Evolutionary conservation across 1,140 invertebrate species (phyloP).

Genomic region (Epicauta chinensis): DNA sequence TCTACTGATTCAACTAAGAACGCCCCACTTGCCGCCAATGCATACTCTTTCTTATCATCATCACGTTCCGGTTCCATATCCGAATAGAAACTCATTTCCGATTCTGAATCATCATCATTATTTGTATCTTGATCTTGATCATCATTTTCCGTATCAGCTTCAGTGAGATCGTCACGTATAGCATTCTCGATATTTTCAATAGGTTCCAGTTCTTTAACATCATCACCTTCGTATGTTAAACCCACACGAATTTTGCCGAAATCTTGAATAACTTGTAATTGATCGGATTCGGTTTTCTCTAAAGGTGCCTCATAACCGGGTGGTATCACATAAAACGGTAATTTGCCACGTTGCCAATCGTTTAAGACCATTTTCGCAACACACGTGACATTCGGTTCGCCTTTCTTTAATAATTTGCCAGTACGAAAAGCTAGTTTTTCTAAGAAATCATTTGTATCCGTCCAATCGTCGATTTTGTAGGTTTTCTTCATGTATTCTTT

Average conservation of each 20-base stretch:
- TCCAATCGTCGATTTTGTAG: constrained; percentile 82
- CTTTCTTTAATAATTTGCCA: constrained; percentile 92
- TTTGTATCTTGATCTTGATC: constrained; percentile 23
- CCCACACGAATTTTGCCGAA: constrained; percentile 74
- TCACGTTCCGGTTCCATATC: constrained; percentile 50
- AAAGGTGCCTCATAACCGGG: constrained; percentile 63
- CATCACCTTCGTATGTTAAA: constrained; percentile 63
- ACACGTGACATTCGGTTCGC: constrained; percentile 85
- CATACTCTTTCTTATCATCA: constrained; percentile 20
- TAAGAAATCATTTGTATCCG: constrained; percentile 79
- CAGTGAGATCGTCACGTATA: constrained; percentile 46
- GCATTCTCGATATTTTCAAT: constrained; percentile 46
- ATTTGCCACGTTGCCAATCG: constrained; percentile 96
- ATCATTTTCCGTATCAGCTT: constrained; percentile 34
- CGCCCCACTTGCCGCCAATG: constrained; percentile 22
- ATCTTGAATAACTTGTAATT: constrained; percentile 62
- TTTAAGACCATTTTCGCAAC: constrained; percentile 95
- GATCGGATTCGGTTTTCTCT: constrained; percentile 34
- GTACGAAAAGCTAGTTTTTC: constrained; percentile 80
- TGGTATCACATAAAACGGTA: constrained; percentile 90
- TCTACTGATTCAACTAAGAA: constrained; percentile 26
- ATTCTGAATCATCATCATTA: constrained; percentile 39
- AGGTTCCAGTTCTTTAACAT: constrained; percentile 53
- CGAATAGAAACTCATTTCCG: constrained; percentile 52
- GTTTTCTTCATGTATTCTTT: constrained; percentile 86